Conservation (phyloP, 2,113 vertebrate species). For the Callochromis pleurospilus region DNA sequence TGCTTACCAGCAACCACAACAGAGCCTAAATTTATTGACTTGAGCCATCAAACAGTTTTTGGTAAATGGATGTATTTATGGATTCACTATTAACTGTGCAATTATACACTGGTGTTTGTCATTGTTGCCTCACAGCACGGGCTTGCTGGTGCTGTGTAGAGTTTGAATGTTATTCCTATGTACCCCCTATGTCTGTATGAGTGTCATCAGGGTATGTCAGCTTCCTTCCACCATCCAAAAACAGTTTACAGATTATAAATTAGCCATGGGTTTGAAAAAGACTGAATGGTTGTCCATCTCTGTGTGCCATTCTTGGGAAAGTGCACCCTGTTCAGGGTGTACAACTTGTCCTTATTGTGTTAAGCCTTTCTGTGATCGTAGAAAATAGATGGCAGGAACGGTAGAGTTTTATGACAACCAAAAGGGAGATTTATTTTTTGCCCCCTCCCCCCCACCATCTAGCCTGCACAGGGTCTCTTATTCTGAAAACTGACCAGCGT, state of each 20-base stretch:
- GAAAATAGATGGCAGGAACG: neutral
- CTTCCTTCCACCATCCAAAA: neutral
- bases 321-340: neutral
- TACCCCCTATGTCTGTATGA: neutral
- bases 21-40: neutral
- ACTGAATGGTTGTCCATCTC: neutral
- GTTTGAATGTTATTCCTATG: neutral
- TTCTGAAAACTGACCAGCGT: neutral
- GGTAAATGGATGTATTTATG: neutral
- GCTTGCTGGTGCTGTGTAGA: neutral
- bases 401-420: neutral
- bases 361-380: neutral
- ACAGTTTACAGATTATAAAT: neutral
- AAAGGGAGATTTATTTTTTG: neutral
- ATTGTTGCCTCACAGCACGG: neutral
- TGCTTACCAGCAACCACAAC: neutral
- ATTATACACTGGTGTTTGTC: neutral
- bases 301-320: neutral
- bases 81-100: neutral
- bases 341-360: neutral
- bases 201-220: neutral
- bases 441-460: neutral
- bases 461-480: neutral
- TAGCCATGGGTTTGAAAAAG: neutral
- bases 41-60: neutral